phyloP scores from a whole-genome alignment of 2,888 invertebrate species.

The Busseola fusca region DNA sequence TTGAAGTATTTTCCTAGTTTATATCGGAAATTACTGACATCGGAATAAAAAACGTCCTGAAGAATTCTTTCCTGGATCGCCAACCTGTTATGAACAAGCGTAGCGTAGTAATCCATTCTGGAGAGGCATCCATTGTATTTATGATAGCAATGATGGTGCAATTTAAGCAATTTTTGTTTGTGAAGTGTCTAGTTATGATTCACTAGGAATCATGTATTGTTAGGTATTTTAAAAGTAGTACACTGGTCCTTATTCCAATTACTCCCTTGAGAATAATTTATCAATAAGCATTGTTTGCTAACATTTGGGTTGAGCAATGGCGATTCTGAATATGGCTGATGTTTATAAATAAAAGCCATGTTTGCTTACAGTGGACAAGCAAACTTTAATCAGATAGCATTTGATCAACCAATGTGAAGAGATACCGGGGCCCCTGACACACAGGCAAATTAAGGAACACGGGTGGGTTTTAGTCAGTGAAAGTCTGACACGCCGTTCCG shows the following conservation, averaged over 20 bases:
- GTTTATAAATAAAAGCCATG: constrained; percentile 19
- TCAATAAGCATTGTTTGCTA: constrained; percentile 13
- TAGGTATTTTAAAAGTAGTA: neutral
- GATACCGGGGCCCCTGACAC: too few species aligned
- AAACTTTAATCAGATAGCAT: neutral
- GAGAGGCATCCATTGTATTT: neutral
- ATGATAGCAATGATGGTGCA: neutral
- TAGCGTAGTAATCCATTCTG: neutral
- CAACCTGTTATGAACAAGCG: neutral
- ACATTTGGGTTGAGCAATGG: neutral
- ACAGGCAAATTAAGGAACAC: too few species aligned
- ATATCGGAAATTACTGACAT: neutral
- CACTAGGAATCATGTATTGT: constrained; percentile 1
- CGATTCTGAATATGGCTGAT: neutral
- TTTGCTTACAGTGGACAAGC: neutral
- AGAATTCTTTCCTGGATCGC: neutral
- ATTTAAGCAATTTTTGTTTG: neutral
- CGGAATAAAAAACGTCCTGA: neutral
- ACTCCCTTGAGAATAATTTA: constrained; percentile 2
- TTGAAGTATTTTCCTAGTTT: neutral
- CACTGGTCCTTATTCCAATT: constrained; percentile 1
- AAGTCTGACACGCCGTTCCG: too few species aligned
- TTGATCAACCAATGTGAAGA: too few species aligned
- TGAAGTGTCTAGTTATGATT: neutral
- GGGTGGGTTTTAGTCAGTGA: too few species aligned